Conservation (phyloP, 2,888 invertebrate species). For the Crematogaster levior region DNA sequence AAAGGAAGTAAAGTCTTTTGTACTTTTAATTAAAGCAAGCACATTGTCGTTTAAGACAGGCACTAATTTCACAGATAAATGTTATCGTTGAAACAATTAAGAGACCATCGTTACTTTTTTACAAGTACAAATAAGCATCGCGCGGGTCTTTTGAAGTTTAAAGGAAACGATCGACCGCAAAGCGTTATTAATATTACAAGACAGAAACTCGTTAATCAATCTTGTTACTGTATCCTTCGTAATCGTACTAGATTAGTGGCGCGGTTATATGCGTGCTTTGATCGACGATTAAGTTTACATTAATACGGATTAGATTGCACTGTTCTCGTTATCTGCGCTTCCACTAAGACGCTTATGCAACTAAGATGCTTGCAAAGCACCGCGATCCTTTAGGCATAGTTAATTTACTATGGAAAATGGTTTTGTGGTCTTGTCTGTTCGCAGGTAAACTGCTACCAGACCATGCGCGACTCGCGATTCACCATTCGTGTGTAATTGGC, state of each 20-base stretch:
- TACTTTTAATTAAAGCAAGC: conserved; percentile 26
- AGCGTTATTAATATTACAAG: neutral
- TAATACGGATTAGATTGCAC: conserved; percentile 39
- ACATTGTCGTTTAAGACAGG: neutral
- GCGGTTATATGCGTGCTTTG: neutral
- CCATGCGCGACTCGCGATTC: neutral
- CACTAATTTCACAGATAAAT: conserved; percentile 4
- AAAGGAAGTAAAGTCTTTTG: neutral
- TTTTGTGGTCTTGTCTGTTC: conserved; percentile 41
- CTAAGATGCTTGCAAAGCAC: conserved; percentile 43
- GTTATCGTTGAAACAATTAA: neutral
- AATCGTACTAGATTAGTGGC: neutral
- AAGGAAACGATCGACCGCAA: neutral
- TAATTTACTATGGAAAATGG: conserved; percentile 14
- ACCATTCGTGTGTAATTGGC: neutral
- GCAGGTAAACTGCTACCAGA: neutral
- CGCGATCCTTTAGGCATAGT: conserved; percentile 24
- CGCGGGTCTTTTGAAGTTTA: neutral
- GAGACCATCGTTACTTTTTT: neutral
- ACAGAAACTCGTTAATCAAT: neutral
- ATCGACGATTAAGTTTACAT: conserved; percentile 21
- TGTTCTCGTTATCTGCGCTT: conserved; percentile 30
- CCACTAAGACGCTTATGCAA: conserved; percentile 41
- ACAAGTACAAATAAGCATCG: neutral
- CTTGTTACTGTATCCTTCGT: neutral